Evolutionary conservation across 1,140 invertebrate species (phyloP).

Genomic region (Sinonovacula constricta): DNA sequence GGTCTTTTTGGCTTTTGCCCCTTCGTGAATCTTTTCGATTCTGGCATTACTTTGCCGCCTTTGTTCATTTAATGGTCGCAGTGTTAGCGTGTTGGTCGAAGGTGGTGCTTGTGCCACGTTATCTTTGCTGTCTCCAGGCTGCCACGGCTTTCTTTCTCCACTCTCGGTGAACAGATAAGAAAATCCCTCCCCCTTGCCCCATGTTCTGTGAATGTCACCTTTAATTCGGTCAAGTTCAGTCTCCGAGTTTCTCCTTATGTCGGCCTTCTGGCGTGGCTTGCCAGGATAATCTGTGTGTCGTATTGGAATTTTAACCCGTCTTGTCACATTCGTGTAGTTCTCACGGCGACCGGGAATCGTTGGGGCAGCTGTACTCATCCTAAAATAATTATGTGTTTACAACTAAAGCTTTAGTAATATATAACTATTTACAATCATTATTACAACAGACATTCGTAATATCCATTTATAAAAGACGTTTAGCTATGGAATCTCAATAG

Average conservation of each 20-base stretch:
- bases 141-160: neutral
- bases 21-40: neutral
- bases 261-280: neutral
- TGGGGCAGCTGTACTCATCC: constrained; percentile 38
- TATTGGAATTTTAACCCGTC: neutral
- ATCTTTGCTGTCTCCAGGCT: neutral
- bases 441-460: no score
- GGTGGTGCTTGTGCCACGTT: neutral
- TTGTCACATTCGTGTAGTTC: neutral
- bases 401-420: no score
- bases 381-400: neutral
- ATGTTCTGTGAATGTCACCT: neutral
- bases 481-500: no score
- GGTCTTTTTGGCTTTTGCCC: neutral
- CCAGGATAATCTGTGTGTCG: neutral
- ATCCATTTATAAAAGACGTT: no score
- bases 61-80: no score
- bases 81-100: no score
- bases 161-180: neutral
- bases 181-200: neutral
- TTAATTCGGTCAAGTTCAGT: neutral
- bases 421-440: no score
- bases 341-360: constrained; percentile 12
- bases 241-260: neutral
- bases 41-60: neutral